Percentiles rank a stretch among this genome's conserved stretches.
phyloP scores from a whole-genome alignment of 2,113 vertebrate species.

The Formicarius rufipectus region DNA sequence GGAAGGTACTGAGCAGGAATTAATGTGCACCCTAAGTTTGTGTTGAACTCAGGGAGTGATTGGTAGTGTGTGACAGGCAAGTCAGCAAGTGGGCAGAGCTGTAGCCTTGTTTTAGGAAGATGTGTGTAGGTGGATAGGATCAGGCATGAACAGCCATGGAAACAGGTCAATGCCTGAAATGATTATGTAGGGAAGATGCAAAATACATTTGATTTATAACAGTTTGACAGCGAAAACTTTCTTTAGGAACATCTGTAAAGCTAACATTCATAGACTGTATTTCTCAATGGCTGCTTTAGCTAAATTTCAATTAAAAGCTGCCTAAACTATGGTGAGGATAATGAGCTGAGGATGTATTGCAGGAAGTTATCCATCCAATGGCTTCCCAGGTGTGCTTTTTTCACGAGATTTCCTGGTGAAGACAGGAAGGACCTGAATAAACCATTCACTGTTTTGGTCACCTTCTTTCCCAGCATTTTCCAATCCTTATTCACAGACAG shows the following conservation, averaged over 20 bases:
- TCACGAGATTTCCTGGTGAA: background rate
- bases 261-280: background rate
- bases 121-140: background rate
- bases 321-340: background rate
- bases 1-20: background rate
- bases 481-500: background rate
- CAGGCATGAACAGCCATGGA: background rate
- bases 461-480: background rate
- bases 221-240: background rate
- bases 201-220: background rate
- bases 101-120: background rate
- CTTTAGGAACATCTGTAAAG: background rate
- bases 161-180: background rate
- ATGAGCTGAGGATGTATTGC: background rate
- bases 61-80: accelerated
- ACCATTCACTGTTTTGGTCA: background rate
- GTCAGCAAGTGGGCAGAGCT: background rate
- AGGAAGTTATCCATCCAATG: background rate
- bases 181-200: background rate
- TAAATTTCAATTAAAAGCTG: background rate
- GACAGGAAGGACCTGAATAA: background rate
- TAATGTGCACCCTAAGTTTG: background rate
- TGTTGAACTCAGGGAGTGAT: background rate
- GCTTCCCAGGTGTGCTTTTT: background rate
- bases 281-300: background rate